Evolutionary conservation across 2,888 invertebrate genomes (phyloP).

Genomic region (Xanthia icteritia): DNA sequence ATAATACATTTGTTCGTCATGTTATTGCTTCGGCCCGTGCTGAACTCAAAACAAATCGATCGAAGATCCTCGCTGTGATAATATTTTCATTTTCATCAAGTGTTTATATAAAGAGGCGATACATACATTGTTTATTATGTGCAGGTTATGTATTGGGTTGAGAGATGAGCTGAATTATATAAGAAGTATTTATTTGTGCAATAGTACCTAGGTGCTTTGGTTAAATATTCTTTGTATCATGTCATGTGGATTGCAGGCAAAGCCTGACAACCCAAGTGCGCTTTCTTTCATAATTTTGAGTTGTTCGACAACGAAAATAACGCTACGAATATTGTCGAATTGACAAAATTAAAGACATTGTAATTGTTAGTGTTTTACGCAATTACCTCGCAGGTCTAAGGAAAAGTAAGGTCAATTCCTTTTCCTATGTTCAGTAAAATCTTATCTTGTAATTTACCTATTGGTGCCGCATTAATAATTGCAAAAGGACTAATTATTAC

Average conservation of each 20-base stretch:
- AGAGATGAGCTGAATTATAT: background rate
- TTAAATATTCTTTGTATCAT: background rate
- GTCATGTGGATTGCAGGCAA: background rate
- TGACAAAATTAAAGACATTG: no score
- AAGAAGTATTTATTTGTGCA: background rate
- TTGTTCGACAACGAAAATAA: no score
- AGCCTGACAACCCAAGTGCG: no score
- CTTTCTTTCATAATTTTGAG: no score
- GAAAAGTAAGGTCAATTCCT: background rate
- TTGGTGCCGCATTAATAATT: background rate
- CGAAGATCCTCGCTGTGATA: constrained; percentile 63
- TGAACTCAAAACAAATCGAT: constrained; percentile 70
- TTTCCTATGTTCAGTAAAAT: background rate
- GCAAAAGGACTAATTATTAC: background rate
- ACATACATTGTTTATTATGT: constrained; percentile 61
- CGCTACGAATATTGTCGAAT: no score
- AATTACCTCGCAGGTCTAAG: no score
- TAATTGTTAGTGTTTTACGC: no score
- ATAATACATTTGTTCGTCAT: constrained; percentile 61
- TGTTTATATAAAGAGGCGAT: constrained; percentile 56
- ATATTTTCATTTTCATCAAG: constrained; percentile 64
- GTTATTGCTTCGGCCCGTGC: constrained; percentile 76
- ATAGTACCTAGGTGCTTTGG: background rate
- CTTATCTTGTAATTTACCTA: background rate
- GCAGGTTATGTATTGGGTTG: constrained; percentile 9